Evolutionary conservation across 2,113 vertebrate genomes (phyloP), one percentile per base, ranked within the genome.

Genomic region (Sturnira hondurensis): DNA sequence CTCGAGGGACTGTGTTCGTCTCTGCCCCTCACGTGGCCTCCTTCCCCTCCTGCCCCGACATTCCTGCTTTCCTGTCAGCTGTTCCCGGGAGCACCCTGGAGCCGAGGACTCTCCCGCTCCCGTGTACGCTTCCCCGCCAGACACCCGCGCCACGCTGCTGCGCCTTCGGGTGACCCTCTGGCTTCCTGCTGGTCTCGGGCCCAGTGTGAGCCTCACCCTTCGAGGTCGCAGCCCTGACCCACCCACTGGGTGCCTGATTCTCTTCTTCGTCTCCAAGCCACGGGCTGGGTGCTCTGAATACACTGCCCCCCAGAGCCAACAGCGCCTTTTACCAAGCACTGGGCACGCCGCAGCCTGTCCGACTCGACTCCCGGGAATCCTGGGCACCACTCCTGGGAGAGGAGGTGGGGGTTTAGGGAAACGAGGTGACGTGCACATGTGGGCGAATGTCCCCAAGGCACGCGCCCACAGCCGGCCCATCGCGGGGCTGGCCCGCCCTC

Each of bases 401-500:
- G 47, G 47, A 73, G 56, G 15, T 33, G 16, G 38, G 78, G 47
- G 31, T 47, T 77, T 16, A 13, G 43, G 26, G 67, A 65, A 41
- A 86, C 19, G 8, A 24, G 54, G 61, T 31, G 4, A 36, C 14
- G 26, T 5, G 10, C 9, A 8, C 31, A 8, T 1, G 31, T 14
- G 4, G 15, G 4, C 45, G 67, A 56, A 8, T 0, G 4, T 17
- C 67, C 28, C 4, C 45, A 17, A 41, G 8, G 15, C 26, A 24
- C 14, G 15, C 1, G 24, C n/a, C 22, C 56, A 3, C 2, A 1
- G 12, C 68, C 45, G 1, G 63, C 20, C 47, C 4, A 0, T 15
- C 19, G 0, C 0, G 1, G 16, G 7, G 0, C 2, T 17, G 5
- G 11, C 17, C 31, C 9, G 0, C 13, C 7, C 0, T 3, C n/a